Percentiles rank a stretch among this genome's conserved stretches.
phyloP scores from a whole-genome alignment of 92 coral and sea anemone species.

The Zoanthus sociatus region DNA sequence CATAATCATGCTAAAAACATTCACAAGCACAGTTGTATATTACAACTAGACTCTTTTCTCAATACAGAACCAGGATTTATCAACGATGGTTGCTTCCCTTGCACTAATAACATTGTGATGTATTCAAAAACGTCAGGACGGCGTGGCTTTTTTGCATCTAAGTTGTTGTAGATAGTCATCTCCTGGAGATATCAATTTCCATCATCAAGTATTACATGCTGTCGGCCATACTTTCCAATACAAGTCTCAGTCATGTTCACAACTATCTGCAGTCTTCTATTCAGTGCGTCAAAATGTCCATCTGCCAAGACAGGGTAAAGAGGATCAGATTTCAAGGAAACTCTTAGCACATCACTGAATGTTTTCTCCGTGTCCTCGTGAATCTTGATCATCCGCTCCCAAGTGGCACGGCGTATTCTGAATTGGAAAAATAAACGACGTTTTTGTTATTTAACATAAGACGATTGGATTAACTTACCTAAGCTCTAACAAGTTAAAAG shows the following conservation, averaged over 20 bases:
- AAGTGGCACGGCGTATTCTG: conserved; percentile 85
- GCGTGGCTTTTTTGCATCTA: too few species aligned
- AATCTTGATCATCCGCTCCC: conserved; percentile 73
- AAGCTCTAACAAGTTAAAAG: too few species aligned
- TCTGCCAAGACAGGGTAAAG: conserved; percentile 82
- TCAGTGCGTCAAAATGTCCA: conserved; percentile 83
- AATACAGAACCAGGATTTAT: too few species aligned
- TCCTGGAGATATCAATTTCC: neutral
- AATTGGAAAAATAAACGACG: neutral
- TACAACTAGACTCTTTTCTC: too few species aligned
- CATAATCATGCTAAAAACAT: too few species aligned
- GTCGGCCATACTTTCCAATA: conserved; percentile 61
- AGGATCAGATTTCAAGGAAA: conserved; percentile 77
- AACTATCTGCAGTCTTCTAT: conserved; percentile 81
- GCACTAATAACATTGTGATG: too few species aligned
- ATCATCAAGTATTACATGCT: conserved; percentile 60
- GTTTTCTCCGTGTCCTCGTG: conserved; percentile 53
- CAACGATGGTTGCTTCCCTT: too few species aligned
- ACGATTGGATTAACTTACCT: too few species aligned
- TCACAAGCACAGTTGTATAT: too few species aligned
- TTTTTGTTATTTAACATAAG: neutral
- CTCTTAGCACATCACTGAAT: conserved; percentile 71
- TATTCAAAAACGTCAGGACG: too few species aligned
- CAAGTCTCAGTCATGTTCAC: conserved; percentile 74
- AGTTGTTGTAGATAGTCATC: too few species aligned